Conservation (phyloP, 2,888 invertebrate genomes). For the Eretmocerus hayati region DNA sequence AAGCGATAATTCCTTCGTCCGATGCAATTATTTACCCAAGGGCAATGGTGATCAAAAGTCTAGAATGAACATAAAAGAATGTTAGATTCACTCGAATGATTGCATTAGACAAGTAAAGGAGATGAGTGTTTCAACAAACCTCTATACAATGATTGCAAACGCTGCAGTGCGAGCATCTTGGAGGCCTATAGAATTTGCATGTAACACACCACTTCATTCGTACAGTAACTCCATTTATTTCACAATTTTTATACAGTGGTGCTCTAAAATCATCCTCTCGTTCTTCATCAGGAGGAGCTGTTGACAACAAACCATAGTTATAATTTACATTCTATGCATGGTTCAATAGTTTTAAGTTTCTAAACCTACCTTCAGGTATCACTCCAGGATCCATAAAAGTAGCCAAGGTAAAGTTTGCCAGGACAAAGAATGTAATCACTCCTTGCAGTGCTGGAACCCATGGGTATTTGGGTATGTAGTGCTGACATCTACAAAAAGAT, state of each 20-base stretch:
- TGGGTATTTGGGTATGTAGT: conserved; percentile 73
- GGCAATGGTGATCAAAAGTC: conserved; percentile 99
- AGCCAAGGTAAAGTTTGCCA: conserved; percentile 97
- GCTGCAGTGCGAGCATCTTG: conserved; percentile 97
- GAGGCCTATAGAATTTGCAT: conserved; percentile 99
- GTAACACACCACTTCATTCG: conserved; percentile 99
- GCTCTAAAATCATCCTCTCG: conserved; percentile 95
- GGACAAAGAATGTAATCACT: conserved; percentile 91
- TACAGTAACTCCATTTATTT: conserved; percentile 96
- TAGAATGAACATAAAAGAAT: conserved; percentile 49
- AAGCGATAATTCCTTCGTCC: conserved; percentile 95
- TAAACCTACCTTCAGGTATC: conserved; percentile 82
- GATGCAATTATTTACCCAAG: conserved; percentile 96
- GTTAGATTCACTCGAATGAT: background rate
- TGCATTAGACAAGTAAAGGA: background rate
- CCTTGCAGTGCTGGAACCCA: conserved; percentile 92
- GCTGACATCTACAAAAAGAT: conserved; percentile 68
- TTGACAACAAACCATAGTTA: background rate
- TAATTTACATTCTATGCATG: background rate
- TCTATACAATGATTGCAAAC: conserved; percentile 99
- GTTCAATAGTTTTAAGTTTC: background rate
- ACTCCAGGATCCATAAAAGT: conserved; percentile 99
- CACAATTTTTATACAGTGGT: conserved; percentile 92
- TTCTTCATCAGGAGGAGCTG: conserved; percentile 94
- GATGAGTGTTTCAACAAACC: conserved; percentile 53